Percentiles rank a stretch among this genome's conserved stretches.
phyloP scores from a whole-genome alignment of 2,113 vertebrate genomes.

The Nibea albiflora region DNA sequence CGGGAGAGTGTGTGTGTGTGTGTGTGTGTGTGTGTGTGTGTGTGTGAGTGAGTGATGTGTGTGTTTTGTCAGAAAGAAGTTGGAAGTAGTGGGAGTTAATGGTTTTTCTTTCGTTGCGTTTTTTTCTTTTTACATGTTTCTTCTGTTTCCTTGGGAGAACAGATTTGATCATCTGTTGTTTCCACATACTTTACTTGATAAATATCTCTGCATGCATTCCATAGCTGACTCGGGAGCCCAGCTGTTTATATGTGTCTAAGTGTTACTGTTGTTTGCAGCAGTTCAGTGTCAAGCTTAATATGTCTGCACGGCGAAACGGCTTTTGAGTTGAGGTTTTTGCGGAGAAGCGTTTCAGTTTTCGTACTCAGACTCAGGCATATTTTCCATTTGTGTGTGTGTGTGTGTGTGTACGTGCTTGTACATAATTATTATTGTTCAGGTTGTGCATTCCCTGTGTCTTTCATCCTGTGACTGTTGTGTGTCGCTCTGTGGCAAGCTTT shows the following conservation, averaged over 20 bases:
- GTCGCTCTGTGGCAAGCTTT: constrained; percentile 27
- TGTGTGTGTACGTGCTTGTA: not conserved
- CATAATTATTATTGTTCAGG: constrained; percentile 15
- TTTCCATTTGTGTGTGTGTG: not conserved
- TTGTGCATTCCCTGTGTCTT: constrained; percentile 31
- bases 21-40: constrained; percentile 19
- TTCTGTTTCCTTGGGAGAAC: constrained; percentile 15
- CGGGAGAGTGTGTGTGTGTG: constrained; percentile 17
- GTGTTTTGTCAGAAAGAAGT: constrained; percentile 10
- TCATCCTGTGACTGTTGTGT: constrained; percentile 22
- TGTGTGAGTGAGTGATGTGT: not conserved
- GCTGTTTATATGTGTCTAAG: constrained; percentile 19
- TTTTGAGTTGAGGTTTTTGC: not conserved
- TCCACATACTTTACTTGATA: constrained; percentile 8
- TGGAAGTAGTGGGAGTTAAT: constrained; percentile 13
- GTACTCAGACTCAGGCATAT: not conserved
- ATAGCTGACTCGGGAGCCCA: not conserved
- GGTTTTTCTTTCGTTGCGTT: not conserved
- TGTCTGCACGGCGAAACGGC: not conserved
- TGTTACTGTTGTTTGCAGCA: constrained; percentile 18
- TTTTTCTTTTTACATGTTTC: not conserved
- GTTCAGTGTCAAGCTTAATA: not conserved
- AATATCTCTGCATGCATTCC: constrained; percentile 26
- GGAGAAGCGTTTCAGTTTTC: not conserved
- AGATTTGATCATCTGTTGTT: constrained; percentile 39